These are phyloP conservation scores for Apostichopus leukothele DNA, from an alignment of 53 echinoderm and acorn worm species.

Conservation along the genomic window DNA sequence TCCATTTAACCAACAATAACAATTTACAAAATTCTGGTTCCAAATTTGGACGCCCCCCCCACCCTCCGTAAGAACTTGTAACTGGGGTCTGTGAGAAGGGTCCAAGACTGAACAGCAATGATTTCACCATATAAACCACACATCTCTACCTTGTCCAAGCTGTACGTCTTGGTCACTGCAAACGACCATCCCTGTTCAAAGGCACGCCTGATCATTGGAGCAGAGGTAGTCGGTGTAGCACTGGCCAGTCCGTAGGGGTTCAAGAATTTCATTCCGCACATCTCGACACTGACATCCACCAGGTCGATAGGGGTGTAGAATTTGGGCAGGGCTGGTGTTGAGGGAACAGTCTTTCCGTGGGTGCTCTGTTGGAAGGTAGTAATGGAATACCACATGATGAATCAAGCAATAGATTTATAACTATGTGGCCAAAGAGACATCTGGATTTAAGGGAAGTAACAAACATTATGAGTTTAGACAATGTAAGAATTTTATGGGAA, in stretches of 20 bases:
- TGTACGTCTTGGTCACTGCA: constrained; percentile 91
- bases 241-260: constrained; percentile 98
- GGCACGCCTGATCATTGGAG: constrained; percentile 90
- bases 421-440: no score
- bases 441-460: no score
- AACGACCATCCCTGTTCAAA: constrained; percentile 94
- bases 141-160: constrained; percentile 77
- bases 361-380: constrained; percentile 57
- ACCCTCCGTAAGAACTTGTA: no score
- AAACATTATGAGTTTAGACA: no score
- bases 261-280: constrained; percentile 83
- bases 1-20: no score
- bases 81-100: no score
- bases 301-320: constrained; percentile 93
- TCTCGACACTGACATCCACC: constrained; percentile 83
- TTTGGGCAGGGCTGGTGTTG: constrained; percentile 75
- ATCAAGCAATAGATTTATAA: no score
- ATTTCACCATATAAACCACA: no score
- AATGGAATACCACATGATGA: neutral
- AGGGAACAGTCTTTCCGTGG: constrained; percentile 64
- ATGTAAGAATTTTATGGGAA: no score
- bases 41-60: no score
- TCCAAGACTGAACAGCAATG: no score
- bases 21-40: no score
- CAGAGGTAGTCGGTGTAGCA: constrained; percentile 93